Conservation (phyloP, 2,113 vertebrate genomes). For the Odontesthes bonariensis region DNA sequence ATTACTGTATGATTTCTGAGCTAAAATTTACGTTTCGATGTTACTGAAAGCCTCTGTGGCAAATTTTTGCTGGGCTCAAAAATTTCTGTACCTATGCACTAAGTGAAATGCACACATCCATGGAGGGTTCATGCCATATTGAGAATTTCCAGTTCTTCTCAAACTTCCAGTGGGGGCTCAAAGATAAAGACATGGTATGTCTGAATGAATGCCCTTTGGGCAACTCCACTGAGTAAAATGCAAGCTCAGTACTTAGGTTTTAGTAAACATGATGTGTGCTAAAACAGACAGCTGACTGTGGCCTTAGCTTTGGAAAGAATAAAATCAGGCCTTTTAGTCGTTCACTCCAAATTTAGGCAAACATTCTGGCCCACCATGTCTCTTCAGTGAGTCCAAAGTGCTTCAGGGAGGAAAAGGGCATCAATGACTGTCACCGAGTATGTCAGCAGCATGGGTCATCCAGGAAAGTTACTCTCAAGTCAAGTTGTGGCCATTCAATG, state of each 20-base stretch:
- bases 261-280: not conserved
- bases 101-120: conserved; percentile 67
- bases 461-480: conserved; percentile 85
- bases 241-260: conserved; percentile 13
- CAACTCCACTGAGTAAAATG: conserved; percentile 16
- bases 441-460: conserved; percentile 82
- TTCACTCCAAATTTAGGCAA: conserved; percentile 47
- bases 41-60: conserved; percentile 27
- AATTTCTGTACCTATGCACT: conserved; percentile 31
- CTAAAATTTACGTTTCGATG: conserved; percentile 31
- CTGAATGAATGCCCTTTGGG: conserved; percentile 66
- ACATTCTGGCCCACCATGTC: conserved; percentile 71
- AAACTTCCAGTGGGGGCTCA: conserved; percentile 64
- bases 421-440: conserved; percentile 64
- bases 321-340: conserved; percentile 30
- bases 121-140: conserved; percentile 71
- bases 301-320: conserved; percentile 24
- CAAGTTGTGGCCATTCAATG: conserved; percentile 87
- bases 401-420: conserved; percentile 45
- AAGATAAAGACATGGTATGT: conserved; percentile 69
- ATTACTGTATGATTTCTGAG: conserved; percentile 38
- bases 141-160: conserved; percentile 51
- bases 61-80: conserved; percentile 29
- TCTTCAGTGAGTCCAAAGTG: conserved; percentile 60
- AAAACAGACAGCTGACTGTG: not conserved